A percentile compares a stretch with the other conserved stretches of the same genome.
These are phyloP conservation scores for Macrosiphum euphorbiae DNA, from an alignment of 2,888 invertebrate species.

Conservation along the genomic window DNA sequence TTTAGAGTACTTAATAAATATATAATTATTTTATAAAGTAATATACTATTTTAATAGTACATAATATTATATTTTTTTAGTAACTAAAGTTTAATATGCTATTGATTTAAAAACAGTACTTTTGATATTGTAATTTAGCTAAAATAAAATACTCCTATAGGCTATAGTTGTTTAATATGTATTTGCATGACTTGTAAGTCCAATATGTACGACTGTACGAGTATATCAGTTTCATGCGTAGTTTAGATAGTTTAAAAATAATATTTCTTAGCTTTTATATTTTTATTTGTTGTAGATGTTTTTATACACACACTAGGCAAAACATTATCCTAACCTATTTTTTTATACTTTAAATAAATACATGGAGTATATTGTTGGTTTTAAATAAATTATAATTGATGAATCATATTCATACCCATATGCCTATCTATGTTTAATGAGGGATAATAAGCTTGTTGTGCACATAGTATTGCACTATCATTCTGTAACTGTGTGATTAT, in stretches of 20 bases:
- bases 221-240: not conserved
- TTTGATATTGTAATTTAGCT: not conserved
- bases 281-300: not conserved
- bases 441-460: constrained; percentile 35
- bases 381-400: not conserved
- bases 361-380: not conserved
- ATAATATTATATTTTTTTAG: not conserved
- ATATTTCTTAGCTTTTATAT: constrained; percentile 1
- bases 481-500: constrained; percentile 44
- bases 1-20: not conserved
- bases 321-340: not conserved
- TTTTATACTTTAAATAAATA: not conserved
- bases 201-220: not conserved
- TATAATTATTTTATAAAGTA: not conserved
- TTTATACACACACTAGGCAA: not conserved
- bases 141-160: not conserved
- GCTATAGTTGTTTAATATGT: not conserved
- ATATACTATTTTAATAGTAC: not conserved
- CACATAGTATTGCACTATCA: constrained; percentile 10
- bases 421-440: constrained; percentile 16
- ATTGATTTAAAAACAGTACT: not conserved
- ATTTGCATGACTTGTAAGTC: not conserved
- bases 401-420: not conserved
- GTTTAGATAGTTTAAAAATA: constrained; percentile 6
- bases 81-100: not conserved